Evolutionary conservation across 2,888 invertebrate species (phyloP).

Genomic region (Gonocerus acuteangulatus): DNA sequence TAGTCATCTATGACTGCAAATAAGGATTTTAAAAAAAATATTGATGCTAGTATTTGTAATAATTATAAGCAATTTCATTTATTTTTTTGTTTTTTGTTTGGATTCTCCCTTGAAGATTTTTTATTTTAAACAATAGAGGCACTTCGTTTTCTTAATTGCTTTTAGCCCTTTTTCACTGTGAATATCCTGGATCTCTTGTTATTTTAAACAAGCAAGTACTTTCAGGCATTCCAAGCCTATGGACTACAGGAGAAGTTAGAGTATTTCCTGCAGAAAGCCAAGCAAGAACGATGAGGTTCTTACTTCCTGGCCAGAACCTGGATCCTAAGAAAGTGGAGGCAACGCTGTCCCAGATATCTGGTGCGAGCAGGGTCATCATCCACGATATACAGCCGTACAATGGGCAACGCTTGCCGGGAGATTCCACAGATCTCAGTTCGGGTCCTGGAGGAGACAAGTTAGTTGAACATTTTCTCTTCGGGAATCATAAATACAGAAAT

Average conservation of each 20-base stretch:
- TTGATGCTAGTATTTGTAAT: no score
- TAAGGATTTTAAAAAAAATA: no score
- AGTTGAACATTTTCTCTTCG: conserved; percentile 1
- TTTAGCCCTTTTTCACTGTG: no score
- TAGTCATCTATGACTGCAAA: no score
- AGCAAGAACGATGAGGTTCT: conserved; percentile 69
- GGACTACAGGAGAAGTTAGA: conserved; percentile 62
- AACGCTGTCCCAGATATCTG: conserved; percentile 64
- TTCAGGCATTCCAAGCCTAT: conserved; percentile 63
- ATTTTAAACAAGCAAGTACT: no score
- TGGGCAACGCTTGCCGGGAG: conserved; percentile 17
- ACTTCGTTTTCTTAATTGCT: no score
- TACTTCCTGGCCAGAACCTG: conserved; percentile 69
- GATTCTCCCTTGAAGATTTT: no score
- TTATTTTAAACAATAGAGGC: no score
- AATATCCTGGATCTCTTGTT: no score
- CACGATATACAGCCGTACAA: conserved; percentile 63
- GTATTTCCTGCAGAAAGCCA: conserved; percentile 70
- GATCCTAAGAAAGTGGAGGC: conserved; percentile 66
- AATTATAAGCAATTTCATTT: no score
- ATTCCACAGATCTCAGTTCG: conserved; percentile 27
- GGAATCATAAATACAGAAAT: no score
- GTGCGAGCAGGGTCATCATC: conserved; percentile 60
- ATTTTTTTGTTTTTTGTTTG: no score
- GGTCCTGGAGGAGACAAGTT: conserved; percentile 31